phyloP scores from a whole-genome alignment of 1,140 invertebrate genomes.

The Drosophila saltans region DNA sequence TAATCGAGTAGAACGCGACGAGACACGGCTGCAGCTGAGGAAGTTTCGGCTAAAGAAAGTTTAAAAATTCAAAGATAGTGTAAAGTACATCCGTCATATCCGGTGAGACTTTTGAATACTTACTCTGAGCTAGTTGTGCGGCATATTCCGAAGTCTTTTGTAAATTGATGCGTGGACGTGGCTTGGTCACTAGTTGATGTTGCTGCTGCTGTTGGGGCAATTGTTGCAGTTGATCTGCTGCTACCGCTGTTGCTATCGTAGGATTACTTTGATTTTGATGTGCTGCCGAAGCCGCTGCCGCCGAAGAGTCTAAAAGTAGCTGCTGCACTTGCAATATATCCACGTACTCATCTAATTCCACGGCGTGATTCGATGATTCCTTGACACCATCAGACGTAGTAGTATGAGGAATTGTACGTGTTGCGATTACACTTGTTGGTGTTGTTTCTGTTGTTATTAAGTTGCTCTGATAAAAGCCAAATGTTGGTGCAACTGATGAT shows the following conservation, averaged over 20 bases:
- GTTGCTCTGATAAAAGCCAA: conserved; percentile 60
- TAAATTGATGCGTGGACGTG: conserved; percentile 73
- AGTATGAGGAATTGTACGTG: not conserved
- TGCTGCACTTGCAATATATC: conserved; percentile 85
- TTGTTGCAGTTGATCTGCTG: conserved; percentile 29
- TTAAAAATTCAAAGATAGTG: conserved; percentile 2
- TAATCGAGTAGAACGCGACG: conserved; percentile 82
- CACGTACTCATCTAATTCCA: conserved; percentile 84
- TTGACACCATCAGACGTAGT: conserved; percentile 9
- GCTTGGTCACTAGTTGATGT: conserved; percentile 61
- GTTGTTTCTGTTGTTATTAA: conserved; percentile 14
- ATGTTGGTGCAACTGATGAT: conserved; percentile 28
- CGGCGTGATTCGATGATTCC: conserved; percentile 13
- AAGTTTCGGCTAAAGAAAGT: conserved; percentile 30
- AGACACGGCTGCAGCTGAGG: conserved; percentile 64
- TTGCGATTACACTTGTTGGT: not conserved
- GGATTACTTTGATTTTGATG: conserved; percentile 27
- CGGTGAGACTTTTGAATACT: conserved; percentile 12
- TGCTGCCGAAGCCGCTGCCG: conserved; percentile 53
- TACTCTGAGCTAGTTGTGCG: conserved; percentile 75
- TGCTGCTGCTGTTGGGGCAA: conserved; percentile 15
- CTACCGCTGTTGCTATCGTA: conserved; percentile 5
- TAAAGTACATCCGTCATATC: not conserved
- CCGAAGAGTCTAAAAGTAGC: conserved; percentile 83
- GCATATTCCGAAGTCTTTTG: conserved; percentile 82